phyloP scores from a whole-genome alignment of 2,113 vertebrate species.

The Coregonus clupeaformis region DNA sequence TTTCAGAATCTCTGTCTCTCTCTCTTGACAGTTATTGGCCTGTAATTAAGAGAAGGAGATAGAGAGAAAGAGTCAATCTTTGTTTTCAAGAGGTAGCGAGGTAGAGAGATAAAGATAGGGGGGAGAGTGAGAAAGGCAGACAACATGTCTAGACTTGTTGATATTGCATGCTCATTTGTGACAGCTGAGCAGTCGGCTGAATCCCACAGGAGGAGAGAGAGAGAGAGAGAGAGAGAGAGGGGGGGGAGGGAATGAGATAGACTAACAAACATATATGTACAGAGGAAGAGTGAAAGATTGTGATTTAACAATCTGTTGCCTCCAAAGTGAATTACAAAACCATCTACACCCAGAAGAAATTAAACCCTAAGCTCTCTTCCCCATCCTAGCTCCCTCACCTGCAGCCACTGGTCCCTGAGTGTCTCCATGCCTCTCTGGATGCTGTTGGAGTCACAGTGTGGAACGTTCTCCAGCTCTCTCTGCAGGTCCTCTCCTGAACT shows the following conservation, averaged over 20 bases:
- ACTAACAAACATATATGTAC: background rate
- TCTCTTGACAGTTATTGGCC: background rate
- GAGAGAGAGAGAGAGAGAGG: background rate
- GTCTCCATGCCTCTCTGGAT: conserved; percentile 82
- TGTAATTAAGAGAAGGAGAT: conserved; percentile 21
- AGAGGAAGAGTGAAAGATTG: too few relatives aligned
- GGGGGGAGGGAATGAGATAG: background rate
- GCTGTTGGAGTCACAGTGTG: conserved; percentile 64
- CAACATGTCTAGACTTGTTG: conserved; percentile 70
- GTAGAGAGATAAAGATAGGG: background rate
- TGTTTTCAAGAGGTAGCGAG: background rate
- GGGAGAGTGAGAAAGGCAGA: conserved; percentile 45
- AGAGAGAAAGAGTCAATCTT: background rate
- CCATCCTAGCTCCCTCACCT: conserved; percentile 71
- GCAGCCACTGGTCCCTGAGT: conserved; percentile 87
- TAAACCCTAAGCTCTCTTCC: background rate
- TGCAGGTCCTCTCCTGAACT: conserved; percentile 85
- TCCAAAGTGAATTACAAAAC: background rate
- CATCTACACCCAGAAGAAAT: background rate
- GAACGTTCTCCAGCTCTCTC: conserved; percentile 81
- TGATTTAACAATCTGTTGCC: background rate
- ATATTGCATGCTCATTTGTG: conserved; percentile 58
- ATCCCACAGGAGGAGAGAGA: conserved; percentile 38
- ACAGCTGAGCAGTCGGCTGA: conserved; percentile 54
- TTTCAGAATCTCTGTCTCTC: conserved; percentile 18